phyloP scores from a whole-genome alignment of 2,888 invertebrate genomes.

The Drosophila phalerata region DNA sequence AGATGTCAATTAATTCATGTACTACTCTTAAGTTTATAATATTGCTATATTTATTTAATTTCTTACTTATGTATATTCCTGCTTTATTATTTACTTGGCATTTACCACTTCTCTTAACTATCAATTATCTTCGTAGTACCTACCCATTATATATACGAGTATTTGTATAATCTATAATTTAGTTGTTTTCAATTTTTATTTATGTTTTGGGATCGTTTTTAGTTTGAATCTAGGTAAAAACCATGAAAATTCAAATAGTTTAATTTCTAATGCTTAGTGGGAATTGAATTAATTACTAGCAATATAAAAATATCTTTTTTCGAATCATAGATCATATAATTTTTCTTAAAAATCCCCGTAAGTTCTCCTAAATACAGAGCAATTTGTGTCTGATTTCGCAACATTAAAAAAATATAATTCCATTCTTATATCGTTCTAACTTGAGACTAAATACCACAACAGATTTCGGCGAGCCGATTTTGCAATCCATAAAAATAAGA shows the following conservation, averaged over 20 bases:
- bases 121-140: constrained; percentile 44
- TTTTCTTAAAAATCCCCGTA: not conserved
- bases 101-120: constrained; percentile 26
- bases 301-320: constrained; percentile 2
- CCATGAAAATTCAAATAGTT: not conserved
- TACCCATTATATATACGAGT: constrained; percentile 8
- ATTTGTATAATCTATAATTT: constrained; percentile 16
- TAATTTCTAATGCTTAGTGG: constrained; percentile 6
- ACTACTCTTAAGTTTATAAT: constrained; percentile 21
- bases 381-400: not conserved
- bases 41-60: constrained; percentile 16
- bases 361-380: not conserved
- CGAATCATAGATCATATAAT: not conserved
- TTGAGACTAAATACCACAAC: not conserved
- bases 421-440: not conserved
- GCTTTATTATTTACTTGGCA: constrained; percentile 55
- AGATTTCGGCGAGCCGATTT: not conserved
- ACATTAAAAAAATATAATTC: not conserved
- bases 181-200: constrained; percentile 23
- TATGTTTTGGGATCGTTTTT: constrained; percentile 18
- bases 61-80: constrained; percentile 35
- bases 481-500: not conserved
- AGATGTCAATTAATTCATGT: constrained; percentile 29
- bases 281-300: not conserved
- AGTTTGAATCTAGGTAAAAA: not conserved